A percentile compares a stretch with the other conserved stretches of the same genome.
These are phyloP conservation scores for Nasonovia ribisnigri DNA, from an alignment of 2,888 invertebrate genomes.

Conservation along the genomic window DNA sequence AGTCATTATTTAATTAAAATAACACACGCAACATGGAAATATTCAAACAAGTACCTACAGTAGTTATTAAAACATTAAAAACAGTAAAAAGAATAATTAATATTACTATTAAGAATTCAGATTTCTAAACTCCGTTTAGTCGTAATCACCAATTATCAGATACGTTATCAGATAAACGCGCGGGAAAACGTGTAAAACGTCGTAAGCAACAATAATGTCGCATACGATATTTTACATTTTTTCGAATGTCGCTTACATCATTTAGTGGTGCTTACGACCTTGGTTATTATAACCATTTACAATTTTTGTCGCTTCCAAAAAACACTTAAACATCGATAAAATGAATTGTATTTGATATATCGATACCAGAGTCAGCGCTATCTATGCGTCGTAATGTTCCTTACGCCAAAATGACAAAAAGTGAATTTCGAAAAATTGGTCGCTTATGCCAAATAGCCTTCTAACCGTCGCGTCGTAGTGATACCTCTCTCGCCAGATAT, in stretches of 20 bases:
- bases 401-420: constrained; percentile 32
- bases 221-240: neutral
- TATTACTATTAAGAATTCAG: neutral
- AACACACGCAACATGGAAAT: no score
- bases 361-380: constrained; percentile 18
- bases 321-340: neutral
- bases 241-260: neutral
- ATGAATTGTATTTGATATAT: constrained; percentile 21
- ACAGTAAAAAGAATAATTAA: no score
- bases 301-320: no score
- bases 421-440: constrained; percentile 37
- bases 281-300: no score
- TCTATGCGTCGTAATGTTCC: constrained; percentile 13
- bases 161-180: neutral
- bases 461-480: no score
- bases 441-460: neutral
- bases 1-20: no score
- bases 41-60: no score
- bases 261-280: no score
- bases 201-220: constrained; percentile 4
- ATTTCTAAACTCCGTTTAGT: neutral
- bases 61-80: no score
- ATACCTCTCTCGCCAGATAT: no score
- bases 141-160: neutral
- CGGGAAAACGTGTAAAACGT: neutral